Conservation (phyloP, 2,888 invertebrate species). For the Antheraea assamensis region DNA sequence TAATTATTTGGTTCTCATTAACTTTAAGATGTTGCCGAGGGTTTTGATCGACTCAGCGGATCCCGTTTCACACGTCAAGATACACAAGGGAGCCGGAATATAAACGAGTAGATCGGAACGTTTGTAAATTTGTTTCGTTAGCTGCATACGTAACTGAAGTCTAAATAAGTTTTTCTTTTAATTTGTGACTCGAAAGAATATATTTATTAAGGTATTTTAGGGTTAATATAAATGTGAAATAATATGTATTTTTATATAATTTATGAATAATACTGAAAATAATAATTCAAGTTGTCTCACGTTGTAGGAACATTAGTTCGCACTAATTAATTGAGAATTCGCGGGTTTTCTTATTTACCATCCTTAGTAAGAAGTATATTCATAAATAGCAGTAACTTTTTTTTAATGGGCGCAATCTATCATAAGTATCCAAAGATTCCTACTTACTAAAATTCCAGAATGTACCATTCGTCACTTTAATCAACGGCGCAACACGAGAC, state of each 20-base stretch:
- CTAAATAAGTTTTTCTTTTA: background rate
- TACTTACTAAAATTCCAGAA: too few species aligned
- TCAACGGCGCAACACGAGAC: too few species aligned
- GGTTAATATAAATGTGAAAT: too few species aligned
- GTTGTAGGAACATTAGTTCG: background rate
- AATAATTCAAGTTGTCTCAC: background rate
- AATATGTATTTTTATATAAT: background rate
- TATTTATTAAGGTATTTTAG: background rate
- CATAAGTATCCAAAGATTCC: too few species aligned
- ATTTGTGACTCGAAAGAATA: background rate
- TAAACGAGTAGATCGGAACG: background rate
- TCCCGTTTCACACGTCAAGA: conserved; percentile 17
- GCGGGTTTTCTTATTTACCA: background rate
- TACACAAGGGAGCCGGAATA: conserved; percentile 14
- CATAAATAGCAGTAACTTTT: too few species aligned
- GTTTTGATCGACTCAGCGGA: conserved; percentile 7
- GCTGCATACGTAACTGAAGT: background rate
- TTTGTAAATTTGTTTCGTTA: background rate
- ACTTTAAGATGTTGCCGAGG: conserved; percentile 7
- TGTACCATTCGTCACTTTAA: too few species aligned
- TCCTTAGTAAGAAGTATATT: background rate
- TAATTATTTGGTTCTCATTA: conserved; percentile 11
- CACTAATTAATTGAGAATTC: background rate
- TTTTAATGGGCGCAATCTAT: too few species aligned
- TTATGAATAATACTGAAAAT: too few species aligned